Percentiles rank a stretch among this genome's conserved stretches.
These are phyloP conservation scores for Nymphalis io DNA, from an alignment of 1,140 invertebrate species.

Conservation along the genomic window DNA sequence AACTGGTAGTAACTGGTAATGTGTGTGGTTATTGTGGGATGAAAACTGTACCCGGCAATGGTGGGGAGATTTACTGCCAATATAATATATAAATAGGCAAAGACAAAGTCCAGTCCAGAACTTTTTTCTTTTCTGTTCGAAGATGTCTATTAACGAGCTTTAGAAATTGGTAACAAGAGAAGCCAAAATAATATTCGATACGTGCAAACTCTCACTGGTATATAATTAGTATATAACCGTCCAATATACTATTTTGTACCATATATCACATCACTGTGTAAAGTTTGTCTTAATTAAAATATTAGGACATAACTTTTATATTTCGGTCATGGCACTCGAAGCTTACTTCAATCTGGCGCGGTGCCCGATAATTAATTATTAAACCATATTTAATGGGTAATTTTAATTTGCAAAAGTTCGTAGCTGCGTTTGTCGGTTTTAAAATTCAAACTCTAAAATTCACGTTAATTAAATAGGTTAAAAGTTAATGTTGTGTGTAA, in stretches of 20 bases:
- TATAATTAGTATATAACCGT: no score
- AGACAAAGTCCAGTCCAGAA: no score
- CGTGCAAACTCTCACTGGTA: no score
- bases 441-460: neutral
- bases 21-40: no score
- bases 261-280: neutral
- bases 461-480: neutral
- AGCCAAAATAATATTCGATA: no score
- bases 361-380: constrained; percentile 1
- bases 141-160: no score
- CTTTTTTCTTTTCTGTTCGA: no score
- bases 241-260: neutral
- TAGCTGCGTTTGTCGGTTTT: neutral
- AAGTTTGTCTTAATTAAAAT: constrained; percentile 14
- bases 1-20: no score
- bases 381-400: constrained; percentile 6
- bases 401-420: neutral
- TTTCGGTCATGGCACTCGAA: neutral
- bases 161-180: no score
- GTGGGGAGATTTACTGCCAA: no score
- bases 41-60: no score
- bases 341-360: constrained; percentile 1
- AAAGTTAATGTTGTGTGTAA: neutral
- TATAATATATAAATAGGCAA: no score
- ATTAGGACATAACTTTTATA: neutral